Evolutionary conservation across 2,113 vertebrate genomes (phyloP), one percentile per base, ranked within the genome.

Genomic region (Dicaeum eximium): DNA sequence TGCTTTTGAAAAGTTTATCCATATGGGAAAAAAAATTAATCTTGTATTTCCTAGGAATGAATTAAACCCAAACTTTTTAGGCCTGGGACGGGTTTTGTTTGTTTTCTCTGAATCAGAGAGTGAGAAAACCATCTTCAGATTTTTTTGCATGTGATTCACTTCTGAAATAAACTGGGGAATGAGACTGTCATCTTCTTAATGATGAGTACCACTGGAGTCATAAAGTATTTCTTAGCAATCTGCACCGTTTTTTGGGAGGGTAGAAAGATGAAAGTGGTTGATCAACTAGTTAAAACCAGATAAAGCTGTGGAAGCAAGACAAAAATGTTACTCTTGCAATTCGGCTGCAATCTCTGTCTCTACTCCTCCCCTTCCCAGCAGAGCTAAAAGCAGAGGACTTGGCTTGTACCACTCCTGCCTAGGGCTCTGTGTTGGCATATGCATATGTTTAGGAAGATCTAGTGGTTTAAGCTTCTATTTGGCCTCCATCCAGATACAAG

Each of bases 371-470:
- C 48, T 89, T 92, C 57, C 53, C 75, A 94, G 58, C 33, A 83
- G 74, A 93, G 86, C 95, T 88, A 8, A 67, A 88, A 91, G 42
- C 28, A 58, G 83, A 86, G 53, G 48, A 54, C 57, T 90, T 93
- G 93, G 77, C 86, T 86, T 64, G 35, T 86, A 47, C 81, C 67
- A n/a, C 62, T 93, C 47, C 82, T 88, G 96, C 94, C 92, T 90
- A 71, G 93, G 94, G 95, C 87, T 95, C 62, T 80, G 42, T 79
- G 80, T 37, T 94, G 96, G 93, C 88, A 73, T 74, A 30, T 80
- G 81, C 30, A 9, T 14, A 5, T 61, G 60, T 86, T 89, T 88
- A 86, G 80, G 80, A 79, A 86, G 86, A 90, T 66, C 62, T 65
- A 4, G 75, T 88, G 88, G 61, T 87, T 92, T 89, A 48, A 94